These are phyloP conservation scores for Pungitius pungitius DNA, from an alignment of 2,113 vertebrate species.

Conservation along the genomic window DNA sequence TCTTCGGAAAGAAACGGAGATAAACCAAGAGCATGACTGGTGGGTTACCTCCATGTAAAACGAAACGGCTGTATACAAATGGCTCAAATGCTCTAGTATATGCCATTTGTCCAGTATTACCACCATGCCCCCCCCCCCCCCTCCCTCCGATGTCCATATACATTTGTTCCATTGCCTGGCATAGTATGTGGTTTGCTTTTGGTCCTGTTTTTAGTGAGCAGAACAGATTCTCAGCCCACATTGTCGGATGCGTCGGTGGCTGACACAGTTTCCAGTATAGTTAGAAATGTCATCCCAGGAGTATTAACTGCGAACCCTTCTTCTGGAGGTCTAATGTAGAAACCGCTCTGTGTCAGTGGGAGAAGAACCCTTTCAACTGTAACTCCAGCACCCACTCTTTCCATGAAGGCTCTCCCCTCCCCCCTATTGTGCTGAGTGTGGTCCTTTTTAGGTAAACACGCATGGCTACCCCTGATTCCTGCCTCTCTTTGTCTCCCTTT, in stretches of 20 bases:
- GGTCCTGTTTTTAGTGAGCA: not conserved
- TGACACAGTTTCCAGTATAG: conserved; percentile 1
- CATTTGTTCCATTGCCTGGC: not conserved
- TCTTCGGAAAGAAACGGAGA: not conserved
- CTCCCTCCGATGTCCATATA: not conserved
- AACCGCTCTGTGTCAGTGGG: conserved; percentile 13
- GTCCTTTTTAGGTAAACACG: conserved; percentile 78
- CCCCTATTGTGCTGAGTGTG: conserved; percentile 64
- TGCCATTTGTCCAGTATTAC: not conserved
- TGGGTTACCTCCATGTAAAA: too few species aligned
- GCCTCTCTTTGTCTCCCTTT: conserved; percentile 43
- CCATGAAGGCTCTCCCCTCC: conserved; percentile 58
- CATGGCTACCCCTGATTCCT: conserved; percentile 70
- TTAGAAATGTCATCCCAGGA: conserved; percentile 11
- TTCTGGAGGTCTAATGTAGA: conserved; percentile 27
- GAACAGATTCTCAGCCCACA: not conserved
- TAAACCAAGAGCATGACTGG: not conserved
- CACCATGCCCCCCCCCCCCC: not conserved
- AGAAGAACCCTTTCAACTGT: conserved; percentile 37
- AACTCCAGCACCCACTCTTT: conserved; percentile 59
- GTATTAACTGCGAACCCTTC: conserved; percentile 9
- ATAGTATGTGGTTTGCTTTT: not conserved
- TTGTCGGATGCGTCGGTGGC: conserved; percentile 10
- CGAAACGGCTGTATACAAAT: not conserved
- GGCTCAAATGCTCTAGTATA: not conserved